phyloP scores from a whole-genome alignment of 2,888 invertebrate species.

The Malachius bipustulatus region DNA sequence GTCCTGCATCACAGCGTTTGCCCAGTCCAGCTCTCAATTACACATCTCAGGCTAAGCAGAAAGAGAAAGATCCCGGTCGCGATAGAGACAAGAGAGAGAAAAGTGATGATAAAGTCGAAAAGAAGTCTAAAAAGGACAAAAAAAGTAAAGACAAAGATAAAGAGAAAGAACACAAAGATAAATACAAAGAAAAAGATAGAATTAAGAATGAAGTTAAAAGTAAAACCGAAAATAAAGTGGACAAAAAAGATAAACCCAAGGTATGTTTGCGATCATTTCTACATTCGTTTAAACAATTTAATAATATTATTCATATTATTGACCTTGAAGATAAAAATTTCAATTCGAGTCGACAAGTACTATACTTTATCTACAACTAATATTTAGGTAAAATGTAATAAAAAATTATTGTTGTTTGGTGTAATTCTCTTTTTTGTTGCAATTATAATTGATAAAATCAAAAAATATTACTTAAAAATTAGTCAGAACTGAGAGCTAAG shows the following conservation, averaged over 20 bases:
- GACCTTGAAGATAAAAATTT: too few species aligned
- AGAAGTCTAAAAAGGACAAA: slow-evolving; percentile 46
- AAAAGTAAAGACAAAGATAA: slow-evolving; percentile 51
- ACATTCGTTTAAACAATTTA: too few species aligned
- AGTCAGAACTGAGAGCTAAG: too few species aligned
- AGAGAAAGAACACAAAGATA: slow-evolving; percentile 31
- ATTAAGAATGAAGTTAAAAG: slow-evolving; percentile 20
- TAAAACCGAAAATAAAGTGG: slow-evolving; percentile 34
- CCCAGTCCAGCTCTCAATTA: slow-evolving; percentile 27
- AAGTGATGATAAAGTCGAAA: slow-evolving; percentile 35
- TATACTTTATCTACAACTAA: too few species aligned
- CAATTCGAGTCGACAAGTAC: too few species aligned
- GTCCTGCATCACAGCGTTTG: slow-evolving; percentile 31
- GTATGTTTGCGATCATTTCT: too few species aligned
- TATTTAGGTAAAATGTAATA: too few species aligned
- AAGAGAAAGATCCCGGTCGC: slow-evolving; percentile 23
- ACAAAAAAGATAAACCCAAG: slow-evolving; percentile 38
- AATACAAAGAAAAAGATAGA: slow-evolving; percentile 25
- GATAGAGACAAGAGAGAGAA: slow-evolving; percentile 26
- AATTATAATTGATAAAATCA: too few species aligned
- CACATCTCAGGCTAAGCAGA: slow-evolving; percentile 22
- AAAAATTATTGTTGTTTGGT: too few species aligned
- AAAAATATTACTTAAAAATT: too few species aligned
- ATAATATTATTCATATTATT: too few species aligned
- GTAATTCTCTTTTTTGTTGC: too few species aligned